Evolutionary conservation across 2,113 vertebrate genomes (phyloP).

Genomic region (Anarhynchus alexandrinus): DNA sequence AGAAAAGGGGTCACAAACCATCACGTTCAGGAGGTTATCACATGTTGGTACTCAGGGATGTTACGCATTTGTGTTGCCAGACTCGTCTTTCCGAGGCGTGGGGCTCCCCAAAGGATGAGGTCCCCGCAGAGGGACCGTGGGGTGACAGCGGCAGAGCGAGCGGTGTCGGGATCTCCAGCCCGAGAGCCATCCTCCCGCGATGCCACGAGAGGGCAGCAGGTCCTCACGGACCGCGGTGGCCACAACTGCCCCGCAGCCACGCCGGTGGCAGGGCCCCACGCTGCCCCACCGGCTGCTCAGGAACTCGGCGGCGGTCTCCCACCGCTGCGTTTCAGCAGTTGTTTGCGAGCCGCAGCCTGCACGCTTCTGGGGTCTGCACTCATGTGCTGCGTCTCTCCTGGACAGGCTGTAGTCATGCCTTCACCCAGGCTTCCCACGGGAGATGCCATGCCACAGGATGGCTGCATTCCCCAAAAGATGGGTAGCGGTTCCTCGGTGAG

Average conservation of each 20-base stretch:
- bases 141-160: rapidly evolving
- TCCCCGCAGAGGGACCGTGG: rapidly evolving
- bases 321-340: rapidly evolving
- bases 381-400: rapidly evolving
- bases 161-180: neutral
- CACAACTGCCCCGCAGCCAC: neutral
- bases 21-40: rapidly evolving
- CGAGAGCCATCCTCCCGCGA: conserved; percentile 8
- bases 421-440: rapidly evolving
- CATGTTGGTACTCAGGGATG: rapidly evolving
- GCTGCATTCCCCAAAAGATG: rapidly evolving
- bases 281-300: neutral
- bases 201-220: conserved; percentile 77
- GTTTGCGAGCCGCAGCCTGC: too few relatives aligned
- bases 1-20: neutral
- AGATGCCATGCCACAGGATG: rapidly evolving
- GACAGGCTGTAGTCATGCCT: rapidly evolving
- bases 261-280: neutral
- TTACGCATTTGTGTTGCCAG: rapidly evolving
- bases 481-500: rapidly evolving
- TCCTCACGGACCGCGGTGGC: neutral
- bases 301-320: neutral
- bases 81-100: rapidly evolving
- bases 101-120: neutral
- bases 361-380: neutral